A percentile compares a stretch with the other conserved stretches of the same genome.
Conservation (phyloP, 2,797 vertebrate species). For the Arrhamphus sclerolepis region DNA sequence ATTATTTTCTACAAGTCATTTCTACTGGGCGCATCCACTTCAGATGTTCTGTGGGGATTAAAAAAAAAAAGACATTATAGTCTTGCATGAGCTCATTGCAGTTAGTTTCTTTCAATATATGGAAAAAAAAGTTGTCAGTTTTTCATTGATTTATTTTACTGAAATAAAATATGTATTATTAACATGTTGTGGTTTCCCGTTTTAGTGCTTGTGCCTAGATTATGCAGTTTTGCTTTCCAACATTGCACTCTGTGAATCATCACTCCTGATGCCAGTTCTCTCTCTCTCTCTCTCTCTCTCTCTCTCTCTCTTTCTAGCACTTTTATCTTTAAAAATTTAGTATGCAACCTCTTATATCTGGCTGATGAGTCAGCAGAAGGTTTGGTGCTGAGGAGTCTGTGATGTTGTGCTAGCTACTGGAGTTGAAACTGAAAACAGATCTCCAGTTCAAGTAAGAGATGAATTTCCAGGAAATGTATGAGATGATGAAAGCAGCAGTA, state of each 20-base stretch:
- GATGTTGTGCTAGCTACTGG: background rate
- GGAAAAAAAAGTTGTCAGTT: conserved; percentile 75
- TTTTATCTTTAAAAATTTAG: conserved; percentile 2
- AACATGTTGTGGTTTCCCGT: conserved; percentile 46
- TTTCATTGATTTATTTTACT: conserved; percentile 83
- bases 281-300: no score
- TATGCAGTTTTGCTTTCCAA: conserved; percentile 1
- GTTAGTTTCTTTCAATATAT: conserved; percentile 80
- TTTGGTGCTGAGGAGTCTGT: conserved; percentile 10
- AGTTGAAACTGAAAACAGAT: conserved; percentile 10
- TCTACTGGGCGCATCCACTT: conserved; percentile 71
- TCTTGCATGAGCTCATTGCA: conserved; percentile 82
- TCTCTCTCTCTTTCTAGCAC: background rate
- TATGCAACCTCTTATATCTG: background rate
- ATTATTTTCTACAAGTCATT: conserved; percentile 77
- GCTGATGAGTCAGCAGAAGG: background rate
- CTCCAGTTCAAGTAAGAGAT: conserved; percentile 2
- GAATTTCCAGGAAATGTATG: background rate
- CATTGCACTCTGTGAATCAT: conserved; percentile 2
- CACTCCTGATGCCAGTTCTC: background rate
- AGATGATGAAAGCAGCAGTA: conserved; percentile 1
- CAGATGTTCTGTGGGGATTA: conserved; percentile 63
- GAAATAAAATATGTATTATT: conserved; percentile 84
- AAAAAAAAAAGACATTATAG: conserved; percentile 71
- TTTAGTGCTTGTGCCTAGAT: conserved; percentile 5